These are phyloP conservation scores for Palaemon carinicauda DNA, from an alignment of 1,140 invertebrate species.

Conservation along the genomic window DNA sequence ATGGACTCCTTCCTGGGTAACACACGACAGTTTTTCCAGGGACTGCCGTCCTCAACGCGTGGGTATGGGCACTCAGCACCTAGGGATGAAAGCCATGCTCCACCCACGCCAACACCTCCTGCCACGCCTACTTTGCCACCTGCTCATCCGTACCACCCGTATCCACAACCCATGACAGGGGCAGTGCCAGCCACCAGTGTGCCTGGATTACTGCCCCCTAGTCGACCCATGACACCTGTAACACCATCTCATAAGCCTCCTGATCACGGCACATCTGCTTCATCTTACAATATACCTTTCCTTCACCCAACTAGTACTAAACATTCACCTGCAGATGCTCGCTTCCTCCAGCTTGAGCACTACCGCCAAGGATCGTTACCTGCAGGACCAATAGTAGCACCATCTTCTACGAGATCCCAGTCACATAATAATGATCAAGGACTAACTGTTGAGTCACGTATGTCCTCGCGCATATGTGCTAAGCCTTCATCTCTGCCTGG, in stretches of 20 bases:
- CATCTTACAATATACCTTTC: conserved; percentile 33
- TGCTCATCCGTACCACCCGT: conserved; percentile 30
- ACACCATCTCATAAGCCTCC: conserved; percentile 38
- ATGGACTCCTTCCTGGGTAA: conserved; percentile 54
- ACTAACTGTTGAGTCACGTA: neutral
- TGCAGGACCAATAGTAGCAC: neutral
- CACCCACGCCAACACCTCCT: conserved; percentile 45
- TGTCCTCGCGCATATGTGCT: neutral
- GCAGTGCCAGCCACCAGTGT: conserved; percentile 24
- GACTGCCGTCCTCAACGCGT: conserved; percentile 35
- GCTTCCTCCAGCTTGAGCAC: neutral
- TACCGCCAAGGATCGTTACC: neutral
- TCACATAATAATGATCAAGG: conserved; percentile 8
- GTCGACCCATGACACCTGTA: conserved; percentile 39
- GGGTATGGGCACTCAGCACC: conserved; percentile 35
- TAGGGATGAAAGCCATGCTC: conserved; percentile 32
- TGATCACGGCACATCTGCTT: conserved; percentile 22
- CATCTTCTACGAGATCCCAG: neutral
- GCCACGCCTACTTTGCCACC: conserved; percentile 47
- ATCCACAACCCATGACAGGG: neutral
- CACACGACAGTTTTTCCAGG: conserved; percentile 47
- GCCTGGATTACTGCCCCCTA: conserved; percentile 33
- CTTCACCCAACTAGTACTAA: conserved; percentile 23
- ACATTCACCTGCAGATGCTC: neutral
- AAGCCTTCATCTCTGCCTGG: neutral